A percentile compares a stretch with the other conserved stretches of the same genome.
Evolutionary conservation across 2,888 invertebrate species (phyloP).

Genomic region (Meteorus colon): DNA sequence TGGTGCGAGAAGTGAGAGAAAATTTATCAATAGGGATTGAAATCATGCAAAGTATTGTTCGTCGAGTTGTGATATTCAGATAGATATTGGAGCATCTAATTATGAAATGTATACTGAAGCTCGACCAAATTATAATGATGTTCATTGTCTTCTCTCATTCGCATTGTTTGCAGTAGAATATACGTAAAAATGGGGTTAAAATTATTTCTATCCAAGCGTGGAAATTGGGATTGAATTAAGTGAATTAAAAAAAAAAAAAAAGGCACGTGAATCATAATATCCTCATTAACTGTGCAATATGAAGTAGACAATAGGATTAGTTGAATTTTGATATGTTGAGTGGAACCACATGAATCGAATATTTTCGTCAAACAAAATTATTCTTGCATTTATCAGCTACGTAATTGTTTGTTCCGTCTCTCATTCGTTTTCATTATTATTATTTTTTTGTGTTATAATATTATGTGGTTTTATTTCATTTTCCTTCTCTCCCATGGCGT

Average conservation of each 20-base stretch:
- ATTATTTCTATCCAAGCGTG: neutral
- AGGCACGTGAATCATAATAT: neutral
- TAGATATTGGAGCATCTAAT: neutral
- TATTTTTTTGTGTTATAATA: neutral
- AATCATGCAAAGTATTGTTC: neutral
- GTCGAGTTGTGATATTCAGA: neutral
- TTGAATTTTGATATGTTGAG: neutral
- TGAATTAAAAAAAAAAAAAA: neutral
- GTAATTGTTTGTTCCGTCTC: neutral
- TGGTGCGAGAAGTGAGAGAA: neutral
- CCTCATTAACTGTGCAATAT: neutral
- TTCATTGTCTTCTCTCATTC: neutral
- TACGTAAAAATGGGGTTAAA: neutral
- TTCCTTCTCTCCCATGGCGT: neutral
- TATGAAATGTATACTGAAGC: neutral
- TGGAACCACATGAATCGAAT: neutral
- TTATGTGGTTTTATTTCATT: neutral
- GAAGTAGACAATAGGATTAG: neutral
- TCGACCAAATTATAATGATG: neutral
- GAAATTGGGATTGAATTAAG: neutral
- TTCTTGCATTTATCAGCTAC: neutral
- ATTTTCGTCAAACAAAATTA: neutral
- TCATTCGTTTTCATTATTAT: neutral
- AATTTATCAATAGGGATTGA: neutral
- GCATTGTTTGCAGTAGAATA: neutral